A percentile compares a stretch with the other conserved stretches of the same genome.
Conservation (phyloP, 2,113 vertebrate genomes). For the Tetrao urogallus region DNA sequence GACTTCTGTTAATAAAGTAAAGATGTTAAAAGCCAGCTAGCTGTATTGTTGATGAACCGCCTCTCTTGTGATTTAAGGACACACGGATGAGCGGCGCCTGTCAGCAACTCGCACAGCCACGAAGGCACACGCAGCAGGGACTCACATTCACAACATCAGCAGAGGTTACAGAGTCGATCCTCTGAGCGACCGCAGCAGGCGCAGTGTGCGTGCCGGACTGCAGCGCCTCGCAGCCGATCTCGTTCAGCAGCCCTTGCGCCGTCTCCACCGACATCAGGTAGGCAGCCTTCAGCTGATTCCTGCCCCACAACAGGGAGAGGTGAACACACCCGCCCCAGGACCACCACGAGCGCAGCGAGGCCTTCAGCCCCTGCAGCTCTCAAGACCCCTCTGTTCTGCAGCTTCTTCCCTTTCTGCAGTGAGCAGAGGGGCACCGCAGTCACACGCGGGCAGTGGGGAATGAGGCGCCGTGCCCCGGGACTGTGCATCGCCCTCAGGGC, state of each 20-base stretch:
- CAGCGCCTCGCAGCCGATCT: constrained; percentile 87
- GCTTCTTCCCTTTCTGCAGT: background rate
- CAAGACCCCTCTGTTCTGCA: background rate
- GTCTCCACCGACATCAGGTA: constrained; percentile 91
- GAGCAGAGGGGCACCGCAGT: background rate
- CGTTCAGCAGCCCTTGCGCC: constrained; percentile 85
- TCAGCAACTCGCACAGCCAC: background rate
- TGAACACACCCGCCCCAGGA: background rate
- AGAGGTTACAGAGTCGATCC: constrained; percentile 87
- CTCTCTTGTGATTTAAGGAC: background rate
- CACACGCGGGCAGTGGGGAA: background rate
- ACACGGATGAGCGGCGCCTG: background rate
- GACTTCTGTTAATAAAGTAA: background rate
- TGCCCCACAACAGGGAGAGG: constrained; percentile 34
- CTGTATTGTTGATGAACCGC: background rate
- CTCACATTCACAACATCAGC: constrained; percentile 91
- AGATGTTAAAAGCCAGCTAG: background rate
- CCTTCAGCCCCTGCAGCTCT: background rate
- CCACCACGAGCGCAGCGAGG: background rate
- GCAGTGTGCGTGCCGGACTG: constrained; percentile 80
- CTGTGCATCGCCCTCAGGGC: background rate
- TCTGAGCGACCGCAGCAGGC: constrained; percentile 79
- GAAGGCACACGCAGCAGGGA: background rate
- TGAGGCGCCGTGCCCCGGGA: background rate
- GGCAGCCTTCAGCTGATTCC: constrained; percentile 87